These are phyloP conservation scores for Gadus chalcogrammus DNA, from an alignment of 2,113 vertebrate genomes.

Conservation along the genomic window DNA sequence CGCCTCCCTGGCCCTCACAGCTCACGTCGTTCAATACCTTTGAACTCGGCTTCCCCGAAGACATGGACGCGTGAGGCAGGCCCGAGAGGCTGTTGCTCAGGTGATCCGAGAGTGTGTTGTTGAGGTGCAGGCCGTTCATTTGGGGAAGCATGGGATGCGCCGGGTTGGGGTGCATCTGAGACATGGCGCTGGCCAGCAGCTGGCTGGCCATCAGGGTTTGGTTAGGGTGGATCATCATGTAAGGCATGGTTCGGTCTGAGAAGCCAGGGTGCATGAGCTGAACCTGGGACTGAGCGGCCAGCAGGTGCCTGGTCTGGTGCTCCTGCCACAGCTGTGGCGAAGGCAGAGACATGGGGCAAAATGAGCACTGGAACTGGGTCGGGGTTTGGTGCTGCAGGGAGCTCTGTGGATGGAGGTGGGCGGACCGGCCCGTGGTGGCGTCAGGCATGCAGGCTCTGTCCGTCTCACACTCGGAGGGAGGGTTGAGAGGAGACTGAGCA, in stretches of 20 bases:
- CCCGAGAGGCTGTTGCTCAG: constrained; percentile 52
- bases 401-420: constrained; percentile 51
- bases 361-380: constrained; percentile 92
- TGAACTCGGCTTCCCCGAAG: constrained; percentile 87
- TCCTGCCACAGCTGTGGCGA: constrained; percentile 98
- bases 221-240: constrained; percentile 95
- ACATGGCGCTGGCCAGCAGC: constrained; percentile 86
- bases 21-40: constrained; percentile 85
- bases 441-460: constrained; percentile 62
- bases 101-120: constrained; percentile 59
- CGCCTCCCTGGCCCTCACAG: constrained; percentile 80
- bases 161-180: constrained; percentile 83
- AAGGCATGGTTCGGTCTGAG: constrained; percentile 88
- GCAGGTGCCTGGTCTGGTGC: constrained; percentile 94
- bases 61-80: constrained; percentile 82
- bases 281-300: constrained; percentile 94
- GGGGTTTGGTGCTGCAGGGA: constrained; percentile 78
- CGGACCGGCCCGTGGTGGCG: constrained; percentile 25
- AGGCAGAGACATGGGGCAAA: constrained; percentile 90
- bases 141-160: constrained; percentile 77
- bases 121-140: constrained; percentile 60
- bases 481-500: constrained; percentile 70
- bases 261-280: constrained; percentile 94
- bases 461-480: constrained; percentile 74
- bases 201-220: constrained; percentile 91